Base-by-base conservation (phyloP, 2,797 vertebrate species). In the Odontamblyopus lacepedii region DNA sequence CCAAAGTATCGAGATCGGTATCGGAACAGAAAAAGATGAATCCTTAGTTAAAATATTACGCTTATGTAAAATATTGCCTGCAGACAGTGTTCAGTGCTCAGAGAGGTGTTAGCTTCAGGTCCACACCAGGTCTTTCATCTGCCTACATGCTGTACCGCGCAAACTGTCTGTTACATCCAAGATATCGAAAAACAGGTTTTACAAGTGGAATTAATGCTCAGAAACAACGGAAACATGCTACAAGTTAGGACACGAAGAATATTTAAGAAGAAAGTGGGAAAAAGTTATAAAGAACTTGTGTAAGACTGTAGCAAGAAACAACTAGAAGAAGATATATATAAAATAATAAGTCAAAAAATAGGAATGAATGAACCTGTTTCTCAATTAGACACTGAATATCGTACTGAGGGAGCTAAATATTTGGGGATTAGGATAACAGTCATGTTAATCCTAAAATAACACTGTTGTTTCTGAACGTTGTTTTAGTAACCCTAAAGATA, bases 81-180 rank as follows among this genome's bases (percentile, higher is more conserved):
- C 73, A 61, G 53, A 63, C n/a, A 1, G 18, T 44, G 64, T 73
- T 69, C 1, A 73, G 80, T 78, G 79, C 66, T 38, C 44, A 65
- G 53, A 81, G 72, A 32, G 50, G 62, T 41, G 2, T 68, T 41
- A 38, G 44, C 29, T 59, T 72, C 60, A 23, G 38, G 48, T 76
- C 30, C 74, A 2, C 51, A 48, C 44, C 12, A 3, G 6, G 4
- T 48, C 13, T 48, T 44, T 44, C 12, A 0, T 67, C 41, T 73
- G 62, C 48, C 64, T 30, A 35, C 50, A 65, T 32, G 50, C 53
- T 16, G 19, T 5, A 13, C 55, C 56, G 7, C 18, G 62, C 65
- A 26, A 27, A 68, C 4, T 50, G 2, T 76, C 4, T 50, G 50
- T 67, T 56, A 69, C 16, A 19, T 35, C 5, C 26, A 62, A 13